A percentile compares a stretch with the other conserved stretches of the same genome.
Evolutionary conservation across 2,113 vertebrate genomes (phyloP).

Genomic region (Amia ocellicauda): DNA sequence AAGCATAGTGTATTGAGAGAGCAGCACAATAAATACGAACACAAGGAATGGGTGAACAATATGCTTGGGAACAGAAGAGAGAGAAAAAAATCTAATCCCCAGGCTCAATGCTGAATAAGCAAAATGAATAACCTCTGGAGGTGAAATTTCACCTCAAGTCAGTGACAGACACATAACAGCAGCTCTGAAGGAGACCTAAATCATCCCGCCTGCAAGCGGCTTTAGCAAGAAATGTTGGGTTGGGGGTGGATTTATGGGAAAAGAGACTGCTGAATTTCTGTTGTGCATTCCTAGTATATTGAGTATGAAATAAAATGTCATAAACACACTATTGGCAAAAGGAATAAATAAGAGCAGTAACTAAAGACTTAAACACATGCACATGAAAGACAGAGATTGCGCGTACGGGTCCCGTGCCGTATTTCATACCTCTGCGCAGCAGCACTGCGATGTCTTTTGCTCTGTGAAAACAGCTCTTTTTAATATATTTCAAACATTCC

Average conservation of each 20-base stretch:
- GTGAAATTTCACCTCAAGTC: conserved; percentile 38
- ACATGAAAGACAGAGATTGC: not conserved
- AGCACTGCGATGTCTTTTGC: not conserved
- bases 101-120: conserved; percentile 35
- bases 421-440: not conserved
- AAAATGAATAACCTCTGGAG: conserved; percentile 33
- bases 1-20: not conserved
- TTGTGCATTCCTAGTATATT: not conserved
- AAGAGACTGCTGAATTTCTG: conserved; percentile 1
- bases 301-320: conserved; percentile 47
- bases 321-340: conserved; percentile 25
- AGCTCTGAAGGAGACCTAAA: conserved; percentile 22
- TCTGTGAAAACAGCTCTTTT: no score
- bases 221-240: not conserved
- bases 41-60: not conserved
- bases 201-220: conserved; percentile 5
- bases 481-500: no score
- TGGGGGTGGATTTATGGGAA: conserved; percentile 13
- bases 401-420: not conserved
- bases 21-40: not conserved
- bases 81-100: conserved; percentile 21
- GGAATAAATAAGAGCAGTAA: conserved; percentile 8
- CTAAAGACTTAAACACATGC: not conserved
- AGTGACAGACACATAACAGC: conserved; percentile 31
- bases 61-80: not conserved